These are phyloP conservation scores for Lophotis ruficrista DNA, from an alignment of 2,113 vertebrate genomes.

Conservation along the genomic window DNA sequence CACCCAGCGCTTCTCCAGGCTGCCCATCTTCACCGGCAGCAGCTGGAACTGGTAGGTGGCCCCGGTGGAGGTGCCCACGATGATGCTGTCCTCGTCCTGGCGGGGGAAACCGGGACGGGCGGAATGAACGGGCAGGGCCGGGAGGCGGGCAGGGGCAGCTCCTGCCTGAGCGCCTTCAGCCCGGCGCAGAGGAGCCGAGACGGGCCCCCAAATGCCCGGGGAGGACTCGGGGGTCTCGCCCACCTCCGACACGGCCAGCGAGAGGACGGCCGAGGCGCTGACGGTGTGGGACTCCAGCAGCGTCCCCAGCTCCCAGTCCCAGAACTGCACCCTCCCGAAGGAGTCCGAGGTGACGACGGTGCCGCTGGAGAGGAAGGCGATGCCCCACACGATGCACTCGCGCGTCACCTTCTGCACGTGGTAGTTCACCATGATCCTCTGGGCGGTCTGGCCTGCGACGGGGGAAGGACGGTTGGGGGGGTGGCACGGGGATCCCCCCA, in stretches of 20 bases:
- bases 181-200: background rate
- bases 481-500: fast-evolving
- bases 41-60: slow-evolving; percentile 90
- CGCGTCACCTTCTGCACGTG: slow-evolving; percentile 54
- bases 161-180: fast-evolving
- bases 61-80: slow-evolving; percentile 90
- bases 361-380: slow-evolving; percentile 84
- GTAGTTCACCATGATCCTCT: slow-evolving; percentile 85
- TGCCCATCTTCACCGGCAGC: slow-evolving; percentile 72
- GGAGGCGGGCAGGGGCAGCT: background rate
- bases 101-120: background rate
- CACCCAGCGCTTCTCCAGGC: slow-evolving; percentile 84
- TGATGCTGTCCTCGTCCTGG: slow-evolving; percentile 89
- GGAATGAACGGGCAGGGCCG: fast-evolving
- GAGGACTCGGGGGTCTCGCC: background rate
- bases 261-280: slow-evolving; percentile 83
- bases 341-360: slow-evolving; percentile 89
- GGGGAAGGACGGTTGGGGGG: fast-evolving
- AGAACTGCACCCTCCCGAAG: slow-evolving; percentile 90
- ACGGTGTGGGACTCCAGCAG: slow-evolving; percentile 82
- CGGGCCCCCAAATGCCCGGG: fast-evolving
- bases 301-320: slow-evolving; percentile 86
- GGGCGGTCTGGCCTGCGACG: slow-evolving; percentile 78
- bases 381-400: slow-evolving; percentile 88
- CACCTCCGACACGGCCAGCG: slow-evolving; percentile 83